A percentile compares a stretch with the other conserved stretches of the same genome.
phyloP scores from a whole-genome alignment of 2,888 invertebrate species.

The Alcis repandata region DNA sequence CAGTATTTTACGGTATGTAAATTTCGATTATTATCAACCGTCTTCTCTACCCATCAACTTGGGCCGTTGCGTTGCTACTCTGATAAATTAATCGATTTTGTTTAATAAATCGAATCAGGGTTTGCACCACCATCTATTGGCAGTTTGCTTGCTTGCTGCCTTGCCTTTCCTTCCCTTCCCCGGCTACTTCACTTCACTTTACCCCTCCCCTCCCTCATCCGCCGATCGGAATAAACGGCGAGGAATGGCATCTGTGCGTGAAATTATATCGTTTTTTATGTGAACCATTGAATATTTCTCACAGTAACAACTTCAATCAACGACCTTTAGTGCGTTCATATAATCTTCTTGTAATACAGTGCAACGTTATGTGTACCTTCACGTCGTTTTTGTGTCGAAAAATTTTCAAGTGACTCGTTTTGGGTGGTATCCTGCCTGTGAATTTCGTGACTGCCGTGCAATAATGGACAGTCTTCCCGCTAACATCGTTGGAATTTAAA shows the following conservation, averaged over 20 bases:
- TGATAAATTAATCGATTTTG: not conserved
- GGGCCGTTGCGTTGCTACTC: no score
- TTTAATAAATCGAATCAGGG: not conserved
- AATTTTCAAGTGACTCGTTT: slow-evolving; percentile 72
- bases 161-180: slow-evolving; percentile 41
- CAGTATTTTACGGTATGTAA: no score
- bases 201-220: slow-evolving; percentile 49
- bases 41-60: no score
- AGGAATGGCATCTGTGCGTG: slow-evolving; percentile 79
- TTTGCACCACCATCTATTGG: not conserved
- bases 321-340: slow-evolving; percentile 62
- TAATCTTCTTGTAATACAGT: slow-evolving; percentile 57
- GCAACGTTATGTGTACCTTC: slow-evolving; percentile 68
- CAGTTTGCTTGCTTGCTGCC: not conserved
- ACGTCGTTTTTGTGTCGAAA: slow-evolving; percentile 68
- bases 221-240: slow-evolving; percentile 64
- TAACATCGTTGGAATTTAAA: slow-evolving; percentile 84
- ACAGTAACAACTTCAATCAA: slow-evolving; percentile 62
- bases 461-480: slow-evolving; percentile 81
- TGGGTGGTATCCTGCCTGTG: slow-evolving; percentile 78
- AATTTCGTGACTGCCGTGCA: slow-evolving; percentile 73
- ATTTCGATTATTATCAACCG: no score
- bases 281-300: slow-evolving; percentile 77
- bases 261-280: slow-evolving; percentile 79
- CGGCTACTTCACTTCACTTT: slow-evolving; percentile 49